A percentile compares a stretch with the other conserved stretches of the same genome.
phyloP scores from a whole-genome alignment of 2,113 vertebrate species.

The Indri indri region DNA sequence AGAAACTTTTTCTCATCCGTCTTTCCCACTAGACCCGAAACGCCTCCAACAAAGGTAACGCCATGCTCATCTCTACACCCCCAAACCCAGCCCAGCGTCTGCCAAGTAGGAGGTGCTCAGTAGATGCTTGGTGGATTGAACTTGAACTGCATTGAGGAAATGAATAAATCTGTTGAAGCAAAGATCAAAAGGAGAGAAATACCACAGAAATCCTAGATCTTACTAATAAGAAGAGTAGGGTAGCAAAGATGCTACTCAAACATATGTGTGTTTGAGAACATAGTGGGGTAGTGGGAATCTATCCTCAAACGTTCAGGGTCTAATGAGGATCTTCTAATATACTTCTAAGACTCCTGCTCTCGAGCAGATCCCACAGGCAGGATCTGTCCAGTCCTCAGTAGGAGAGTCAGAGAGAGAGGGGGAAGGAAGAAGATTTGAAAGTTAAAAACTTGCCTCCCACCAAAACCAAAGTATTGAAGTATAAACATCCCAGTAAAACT shows the following conservation, averaged over 20 bases:
- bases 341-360: neutral
- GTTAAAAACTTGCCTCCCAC: neutral
- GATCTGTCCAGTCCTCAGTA: neutral
- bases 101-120: neutral
- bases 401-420: neutral
- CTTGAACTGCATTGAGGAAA: neutral
- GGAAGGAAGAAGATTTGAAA: neutral
- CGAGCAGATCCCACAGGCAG: neutral
- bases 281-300: neutral
- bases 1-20: neutral
- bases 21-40: neutral
- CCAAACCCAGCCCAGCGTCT: neutral
- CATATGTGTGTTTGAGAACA: neutral
- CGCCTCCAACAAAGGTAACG: neutral
- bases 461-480: neutral
- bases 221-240: neutral
- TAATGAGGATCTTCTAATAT: neutral
- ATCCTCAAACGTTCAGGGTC: neutral
- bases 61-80: neutral
- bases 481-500: neutral
- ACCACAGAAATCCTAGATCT: neutral
- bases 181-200: neutral
- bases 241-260: neutral
- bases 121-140: neutral
- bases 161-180: neutral